Evolutionary conservation across 2,888 invertebrate species (phyloP).

Genomic region (Spicauda simplicius): DNA sequence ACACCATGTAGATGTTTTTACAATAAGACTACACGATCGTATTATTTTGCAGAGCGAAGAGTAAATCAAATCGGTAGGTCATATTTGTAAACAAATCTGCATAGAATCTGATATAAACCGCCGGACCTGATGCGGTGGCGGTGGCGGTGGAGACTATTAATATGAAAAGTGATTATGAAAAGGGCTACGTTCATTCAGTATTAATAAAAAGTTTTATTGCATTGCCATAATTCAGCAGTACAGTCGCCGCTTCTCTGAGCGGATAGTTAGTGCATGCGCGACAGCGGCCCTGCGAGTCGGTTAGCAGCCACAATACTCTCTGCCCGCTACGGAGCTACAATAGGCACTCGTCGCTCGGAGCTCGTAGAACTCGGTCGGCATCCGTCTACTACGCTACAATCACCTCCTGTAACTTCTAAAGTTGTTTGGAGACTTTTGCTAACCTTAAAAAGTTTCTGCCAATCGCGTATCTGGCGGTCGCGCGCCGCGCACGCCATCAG

Average conservation of each 20-base stretch:
- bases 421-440: neutral
- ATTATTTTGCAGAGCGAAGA: too few relatives aligned
- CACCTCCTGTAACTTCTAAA: neutral
- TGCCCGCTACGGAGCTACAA: conserved; percentile 5
- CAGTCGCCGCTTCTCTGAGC: neutral
- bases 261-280: conserved; percentile 18
- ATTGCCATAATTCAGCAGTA: neutral
- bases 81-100: neutral
- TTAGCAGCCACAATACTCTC: neutral
- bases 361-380: conserved; percentile 17
- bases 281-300: neutral
- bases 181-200: neutral
- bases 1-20: too few relatives aligned
- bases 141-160: neutral
- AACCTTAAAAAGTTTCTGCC: conserved; percentile 94
- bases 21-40: too few relatives aligned
- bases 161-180: neutral
- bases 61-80: neutral
- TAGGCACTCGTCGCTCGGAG: conserved; percentile 4
- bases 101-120: neutral
- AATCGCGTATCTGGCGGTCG: conserved; percentile 90
- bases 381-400: neutral
- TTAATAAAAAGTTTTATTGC: conserved; percentile 8
- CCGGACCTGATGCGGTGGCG: neutral
- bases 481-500: conserved; percentile 87